These are phyloP conservation scores for Lampropteryx suffumata DNA, from an alignment of 2,888 invertebrate genomes.

Conservation along the genomic window DNA sequence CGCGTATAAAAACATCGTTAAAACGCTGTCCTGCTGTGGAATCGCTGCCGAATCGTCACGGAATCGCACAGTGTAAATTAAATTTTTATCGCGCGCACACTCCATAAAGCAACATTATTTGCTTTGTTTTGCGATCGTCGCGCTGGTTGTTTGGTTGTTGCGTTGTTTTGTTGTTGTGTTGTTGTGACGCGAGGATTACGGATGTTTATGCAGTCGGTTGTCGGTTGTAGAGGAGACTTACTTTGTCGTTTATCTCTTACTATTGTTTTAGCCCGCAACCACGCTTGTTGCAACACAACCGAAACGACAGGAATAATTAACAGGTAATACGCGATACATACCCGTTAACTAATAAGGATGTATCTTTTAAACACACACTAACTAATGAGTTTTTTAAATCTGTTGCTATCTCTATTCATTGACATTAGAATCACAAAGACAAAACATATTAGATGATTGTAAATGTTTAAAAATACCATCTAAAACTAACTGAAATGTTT, in stretches of 20 bases:
- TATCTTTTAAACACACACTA: too few relatives aligned
- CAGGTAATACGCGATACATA: too few relatives aligned
- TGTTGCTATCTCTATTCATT: too few relatives aligned
- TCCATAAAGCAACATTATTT: constrained; percentile 14
- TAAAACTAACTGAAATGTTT: too few relatives aligned
- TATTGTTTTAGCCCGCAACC: neutral
- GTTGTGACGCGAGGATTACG: neutral
- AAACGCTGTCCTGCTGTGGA: constrained; percentile 8
- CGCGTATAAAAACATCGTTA: constrained; percentile 12
- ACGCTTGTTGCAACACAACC: too few relatives aligned
- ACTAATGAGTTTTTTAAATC: too few relatives aligned
- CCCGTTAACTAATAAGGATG: too few relatives aligned
- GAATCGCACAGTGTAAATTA: constrained; percentile 16
- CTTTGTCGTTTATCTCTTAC: neutral
- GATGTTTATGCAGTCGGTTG: constrained; percentile 2
- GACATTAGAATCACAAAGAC: too few relatives aligned
- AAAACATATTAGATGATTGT: too few relatives aligned
- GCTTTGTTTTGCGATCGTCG: constrained; percentile 17
- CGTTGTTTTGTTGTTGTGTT: neutral
- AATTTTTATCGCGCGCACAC: constrained; percentile 21
- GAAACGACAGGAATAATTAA: too few relatives aligned
- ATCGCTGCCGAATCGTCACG: constrained; percentile 5
- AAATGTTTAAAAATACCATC: too few relatives aligned
- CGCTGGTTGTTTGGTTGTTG: neutral
- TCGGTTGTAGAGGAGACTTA: neutral